Evolutionary conservation across 2,888 invertebrate genomes (phyloP).

Genomic region (Seira ritae): DNA sequence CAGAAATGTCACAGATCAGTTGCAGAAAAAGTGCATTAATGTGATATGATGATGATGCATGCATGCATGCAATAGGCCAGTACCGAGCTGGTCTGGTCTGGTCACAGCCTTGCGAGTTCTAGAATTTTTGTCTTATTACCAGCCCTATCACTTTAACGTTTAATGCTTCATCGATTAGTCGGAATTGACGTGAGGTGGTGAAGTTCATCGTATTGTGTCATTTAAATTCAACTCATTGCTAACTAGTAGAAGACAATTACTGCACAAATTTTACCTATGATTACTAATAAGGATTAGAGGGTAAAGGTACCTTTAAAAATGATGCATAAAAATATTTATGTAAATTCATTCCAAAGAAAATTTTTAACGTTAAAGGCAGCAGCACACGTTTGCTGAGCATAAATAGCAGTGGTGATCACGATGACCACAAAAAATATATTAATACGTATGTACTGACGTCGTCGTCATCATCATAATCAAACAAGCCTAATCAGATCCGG

Average conservation of each 20-base stretch:
- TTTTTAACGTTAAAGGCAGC: background rate
- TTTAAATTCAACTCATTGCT: too few species aligned
- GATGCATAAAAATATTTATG: background rate
- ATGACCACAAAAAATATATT: conserved; percentile 1
- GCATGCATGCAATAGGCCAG: background rate
- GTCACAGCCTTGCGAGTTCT: background rate
- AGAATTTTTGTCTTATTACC: background rate
- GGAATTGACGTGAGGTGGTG: conserved; percentile 7
- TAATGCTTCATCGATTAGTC: conserved; percentile 8
- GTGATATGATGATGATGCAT: too few species aligned
- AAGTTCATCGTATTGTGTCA: background rate
- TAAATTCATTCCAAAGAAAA: background rate
- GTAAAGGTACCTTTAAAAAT: conserved; percentile 1
- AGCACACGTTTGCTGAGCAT: too few species aligned
- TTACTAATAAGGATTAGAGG: too few species aligned
- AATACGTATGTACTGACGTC: background rate
- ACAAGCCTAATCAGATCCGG: conserved; percentile 13
- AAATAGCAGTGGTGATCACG: too few species aligned
- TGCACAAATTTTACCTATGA: too few species aligned
- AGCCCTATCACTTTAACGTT: background rate
- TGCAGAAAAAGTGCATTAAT: background rate
- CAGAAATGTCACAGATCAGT: background rate
- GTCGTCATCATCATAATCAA: background rate
- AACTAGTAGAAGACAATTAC: too few species aligned
- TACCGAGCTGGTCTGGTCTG: too few species aligned